Evolutionary conservation across 2,888 invertebrate species (phyloP), one percentile per base, ranked within the genome.

Genomic region (Synanthedon formicaeformis): DNA sequence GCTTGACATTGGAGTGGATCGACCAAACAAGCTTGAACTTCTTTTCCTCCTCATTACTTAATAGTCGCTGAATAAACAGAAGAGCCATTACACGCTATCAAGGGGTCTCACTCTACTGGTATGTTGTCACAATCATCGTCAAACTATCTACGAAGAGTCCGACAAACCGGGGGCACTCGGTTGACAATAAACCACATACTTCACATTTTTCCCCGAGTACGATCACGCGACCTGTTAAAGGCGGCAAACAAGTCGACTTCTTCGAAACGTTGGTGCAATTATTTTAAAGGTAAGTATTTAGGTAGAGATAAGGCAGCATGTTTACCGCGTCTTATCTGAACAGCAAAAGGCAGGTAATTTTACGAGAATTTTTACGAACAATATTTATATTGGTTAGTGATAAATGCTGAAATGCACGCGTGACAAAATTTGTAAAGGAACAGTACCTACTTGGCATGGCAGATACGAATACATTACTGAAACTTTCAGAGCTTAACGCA

Each of bases 191-290:
- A 62, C 64, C 58, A 57, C 67, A 73, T 67, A 68, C 67, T 74
- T 73, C 73, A 76, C 71, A 34, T 34, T 73, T 71, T 73, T 74
- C 78, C 73, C 70, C 70, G 60, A 57, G 50, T 34, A 55, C 55
- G 59, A 67, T 67, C 79, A 80, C 78, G 78, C 78, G 67, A 77
- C 67, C 56, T 50, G 57, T 45, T 45, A 45, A 45, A 13, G 45
- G 45, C 45, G 14, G n/a, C 14, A 45, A 45, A 13, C n/a, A 14
- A 45, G 13, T n/a, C n/a, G 45, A 45, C 45, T 45, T 45, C 45
- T 45, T 45, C 13, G 45, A 45, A 45, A 45, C 45, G 45, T 45
- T 45, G n/a, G 45, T 45, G 45, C 14, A 45, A 45, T 45, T 45
- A 45, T 45, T 45, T 45, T 12, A 45, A 45, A 45, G 14, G 45